Base-by-base conservation (phyloP, 2,113 vertebrate species). In the Ochotona curzoniae region DNA sequence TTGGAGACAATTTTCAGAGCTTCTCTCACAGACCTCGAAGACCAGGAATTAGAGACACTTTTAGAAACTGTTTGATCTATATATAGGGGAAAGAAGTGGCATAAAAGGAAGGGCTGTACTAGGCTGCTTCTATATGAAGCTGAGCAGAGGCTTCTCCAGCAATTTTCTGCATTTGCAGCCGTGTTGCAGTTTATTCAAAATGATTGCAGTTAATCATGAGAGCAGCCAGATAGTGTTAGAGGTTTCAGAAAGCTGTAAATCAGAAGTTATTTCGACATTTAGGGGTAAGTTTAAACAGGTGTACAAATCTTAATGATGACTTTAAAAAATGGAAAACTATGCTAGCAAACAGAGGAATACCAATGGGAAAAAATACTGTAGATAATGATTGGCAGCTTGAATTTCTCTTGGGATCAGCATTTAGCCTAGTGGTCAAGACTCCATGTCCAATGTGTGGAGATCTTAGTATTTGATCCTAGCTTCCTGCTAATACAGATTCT, bases 31-130 rank as follows among this genome's bases (percentile, higher is more conserved):
- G 92, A 89, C 90, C 95, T 93, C 96, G 90, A 96, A 95, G 93
- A 95, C 93, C 94, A 96, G 84, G 82, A 97, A 95, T 96, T 96
- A 96, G 84, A 97, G 84, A 67, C 78, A 87, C 89, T 15, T 54
- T 94, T 92, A 96, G 70, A 96, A 93, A 96, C 75, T 89, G 95
- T 96, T 96, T 97, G 96, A 97, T 94, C 87, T 81, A 95, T 81
- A 95, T 96, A 94, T 94, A 95, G 97, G 90, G 66, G 51, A 95
- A 87, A 88, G 87, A 44, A 96, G 93, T 54, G 83, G 95, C 94
- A 96, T 85, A 94, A 95, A 96, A 94, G 57, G 80, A 88, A 90
- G 92, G 92, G 89, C 96, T 96, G 83, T 84, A 83, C 91, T 89
- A 51, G 15, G 82, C 91, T 82, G 63, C 35, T 93, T 93, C 93